Base-by-base conservation (phyloP, 2,113 vertebrate species). In the Anhinga anhinga region DNA sequence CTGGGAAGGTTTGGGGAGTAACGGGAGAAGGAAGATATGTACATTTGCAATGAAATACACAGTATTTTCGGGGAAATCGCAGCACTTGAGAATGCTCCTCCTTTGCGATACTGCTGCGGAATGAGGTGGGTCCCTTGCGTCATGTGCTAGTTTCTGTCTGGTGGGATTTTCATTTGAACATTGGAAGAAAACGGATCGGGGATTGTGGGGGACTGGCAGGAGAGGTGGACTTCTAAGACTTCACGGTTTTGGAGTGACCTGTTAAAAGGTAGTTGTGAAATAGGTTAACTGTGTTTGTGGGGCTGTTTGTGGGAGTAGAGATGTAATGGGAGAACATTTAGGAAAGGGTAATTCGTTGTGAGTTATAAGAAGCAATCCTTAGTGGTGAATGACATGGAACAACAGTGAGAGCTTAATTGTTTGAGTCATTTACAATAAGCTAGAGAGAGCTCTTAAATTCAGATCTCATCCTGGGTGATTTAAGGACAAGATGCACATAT, bases 11-110 rank as follows among this genome's bases (percentile, higher is more conserved):
- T 58, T 74, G 44, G 17, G 67, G 42, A 22, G 15, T 18, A 38
- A 34, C 0, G 1, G 56, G 53, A 52, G 21, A 36, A 77, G 26
- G 42, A 23, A 52, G 38, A 29, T 1, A 2, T 4, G 11, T 21
- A 36, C 7, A 1, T 38, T 53, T 23, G 15, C 13, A 9, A 3
- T 44, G 15, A 49, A 65, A 20, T 26, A n/a, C 26, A 45, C 4
- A 0, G 10, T 16, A 2, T 86, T 83, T 79, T 32, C n/a, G 20
- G n/a, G 30, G 72, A 47, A 53, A 44, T 93, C 13, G 1, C 11
- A 65, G 62, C 36, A 17, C 19, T 42, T 3, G 15, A 29, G n/a
- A 78, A 25, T 27, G 4, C 23, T 86, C 32, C 14, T 3, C n/a
- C 8, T 44, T 47, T 23, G 32, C 74, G 14, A 12, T 27, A 4